A percentile compares a stretch with the other conserved stretches of the same genome.
phyloP scores from a whole-genome alignment of 2,113 vertebrate genomes.

The Microtus montanus region DNA sequence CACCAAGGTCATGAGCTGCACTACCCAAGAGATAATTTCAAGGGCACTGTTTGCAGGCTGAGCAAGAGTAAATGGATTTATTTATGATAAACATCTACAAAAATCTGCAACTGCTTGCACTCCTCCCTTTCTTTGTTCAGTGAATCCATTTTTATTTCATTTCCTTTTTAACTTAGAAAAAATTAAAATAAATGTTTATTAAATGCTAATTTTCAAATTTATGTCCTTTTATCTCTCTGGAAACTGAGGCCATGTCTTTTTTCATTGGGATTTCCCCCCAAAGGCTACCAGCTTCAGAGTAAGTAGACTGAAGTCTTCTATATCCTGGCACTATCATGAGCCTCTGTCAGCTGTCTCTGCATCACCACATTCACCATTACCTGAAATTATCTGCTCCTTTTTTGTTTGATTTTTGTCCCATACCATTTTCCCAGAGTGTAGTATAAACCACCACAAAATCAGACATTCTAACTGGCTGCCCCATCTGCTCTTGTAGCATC shows the following conservation, averaged over 20 bases:
- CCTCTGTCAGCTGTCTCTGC: background rate
- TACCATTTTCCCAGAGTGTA: background rate
- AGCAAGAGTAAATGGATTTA: background rate
- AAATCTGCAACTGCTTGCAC: background rate
- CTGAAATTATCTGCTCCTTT: background rate
- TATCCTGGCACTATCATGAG: background rate
- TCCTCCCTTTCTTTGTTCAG: background rate
- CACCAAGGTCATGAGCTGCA: background rate
- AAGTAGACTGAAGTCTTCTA: background rate
- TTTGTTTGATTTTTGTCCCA: background rate
- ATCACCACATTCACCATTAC: background rate
- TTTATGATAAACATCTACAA: constrained; percentile 16
- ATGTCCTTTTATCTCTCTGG: background rate
- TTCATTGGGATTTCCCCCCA: background rate
- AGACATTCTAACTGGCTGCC: background rate
- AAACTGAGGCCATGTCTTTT: background rate
- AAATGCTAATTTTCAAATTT: background rate
- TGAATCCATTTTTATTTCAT: constrained; percentile 3
- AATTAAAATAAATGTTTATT: background rate
- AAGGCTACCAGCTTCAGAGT: background rate
- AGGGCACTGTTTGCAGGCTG: background rate
- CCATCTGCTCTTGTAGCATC: background rate
- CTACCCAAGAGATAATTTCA: background rate
- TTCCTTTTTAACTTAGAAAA: constrained; percentile 35
- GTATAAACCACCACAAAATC: background rate